A percentile compares a stretch with the other conserved stretches of the same genome.
Conservation (phyloP, 2,113 vertebrate genomes). For the Columba livia region DNA sequence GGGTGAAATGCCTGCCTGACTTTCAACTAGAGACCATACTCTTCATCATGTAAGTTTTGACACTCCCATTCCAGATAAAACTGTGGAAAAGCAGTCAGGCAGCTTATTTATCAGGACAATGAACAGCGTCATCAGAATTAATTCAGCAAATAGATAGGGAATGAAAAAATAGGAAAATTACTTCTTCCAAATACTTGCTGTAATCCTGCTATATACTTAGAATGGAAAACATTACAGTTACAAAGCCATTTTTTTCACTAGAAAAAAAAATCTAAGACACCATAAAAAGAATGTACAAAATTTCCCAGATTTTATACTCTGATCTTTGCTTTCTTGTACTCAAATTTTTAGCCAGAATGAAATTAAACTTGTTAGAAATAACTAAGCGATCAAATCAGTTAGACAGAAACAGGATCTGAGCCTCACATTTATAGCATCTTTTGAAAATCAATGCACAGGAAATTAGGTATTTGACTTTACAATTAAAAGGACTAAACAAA, state of each 20-base stretch:
- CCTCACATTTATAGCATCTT: slow-evolving; percentile 11
- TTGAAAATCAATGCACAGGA: slow-evolving; percentile 44
- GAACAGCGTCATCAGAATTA: neutral
- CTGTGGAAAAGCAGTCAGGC: neutral
- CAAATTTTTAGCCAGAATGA: neutral
- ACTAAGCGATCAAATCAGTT: neutral
- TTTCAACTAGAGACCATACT: neutral
- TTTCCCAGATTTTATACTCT: neutral
- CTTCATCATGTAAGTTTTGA: neutral
- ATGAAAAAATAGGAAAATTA: neutral
- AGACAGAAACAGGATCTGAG: neutral
- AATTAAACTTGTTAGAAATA: neutral
- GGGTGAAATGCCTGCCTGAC: neutral
- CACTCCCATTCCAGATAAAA: neutral
- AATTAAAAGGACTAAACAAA: slow-evolving; percentile 47
- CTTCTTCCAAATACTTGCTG: neutral
- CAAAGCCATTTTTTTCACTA: neutral
- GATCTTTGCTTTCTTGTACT: neutral
- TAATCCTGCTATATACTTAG: neutral
- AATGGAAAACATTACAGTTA: neutral
- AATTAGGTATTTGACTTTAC: slow-evolving; percentile 40
- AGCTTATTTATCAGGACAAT: neutral
- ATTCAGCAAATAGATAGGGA: neutral
- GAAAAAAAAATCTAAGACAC: neutral
- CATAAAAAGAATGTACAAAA: neutral